Percentiles rank a stretch among this genome's conserved stretches.
These are phyloP conservation scores for Callimorpha dominula DNA, from an alignment of 2,888 invertebrate genomes.

Conservation along the genomic window DNA sequence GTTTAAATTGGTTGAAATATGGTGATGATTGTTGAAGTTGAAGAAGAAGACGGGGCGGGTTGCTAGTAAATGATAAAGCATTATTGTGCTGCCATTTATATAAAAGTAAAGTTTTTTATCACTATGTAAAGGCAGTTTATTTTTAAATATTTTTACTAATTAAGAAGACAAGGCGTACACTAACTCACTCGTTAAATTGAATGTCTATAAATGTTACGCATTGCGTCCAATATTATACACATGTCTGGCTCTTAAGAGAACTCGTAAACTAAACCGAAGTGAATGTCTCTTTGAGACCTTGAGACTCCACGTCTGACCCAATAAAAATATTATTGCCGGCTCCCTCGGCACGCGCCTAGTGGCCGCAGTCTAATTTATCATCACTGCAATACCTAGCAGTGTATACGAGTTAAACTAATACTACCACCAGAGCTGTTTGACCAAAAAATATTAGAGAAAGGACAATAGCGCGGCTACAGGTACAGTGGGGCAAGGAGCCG, in stretches of 20 bases:
- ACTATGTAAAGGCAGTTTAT: not conserved
- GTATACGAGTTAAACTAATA: slow-evolving; percentile 33
- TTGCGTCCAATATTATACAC: slow-evolving; percentile 63
- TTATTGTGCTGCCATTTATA: not conserved
- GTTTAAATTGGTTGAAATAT: too few species aligned
- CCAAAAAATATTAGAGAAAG: slow-evolving; percentile 56
- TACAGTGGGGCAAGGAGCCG: slow-evolving; percentile 45
- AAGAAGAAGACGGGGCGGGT: too few species aligned
- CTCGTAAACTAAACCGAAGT: slow-evolving; percentile 62
- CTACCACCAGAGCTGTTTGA: slow-evolving; percentile 45
- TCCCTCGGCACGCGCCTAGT: slow-evolving; percentile 21
- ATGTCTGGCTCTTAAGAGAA: slow-evolving; percentile 55
- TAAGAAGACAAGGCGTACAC: not conserved
- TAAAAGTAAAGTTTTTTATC: not conserved
- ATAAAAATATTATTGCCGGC: slow-evolving; percentile 45
- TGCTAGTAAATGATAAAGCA: not conserved
- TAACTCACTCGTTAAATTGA: slow-evolving; percentile 21
- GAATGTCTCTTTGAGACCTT: slow-evolving; percentile 60
- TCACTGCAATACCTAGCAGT: slow-evolving; percentile 37
- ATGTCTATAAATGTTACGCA: slow-evolving; percentile 61
- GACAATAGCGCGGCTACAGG: slow-evolving; percentile 53
- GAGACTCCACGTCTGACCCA: slow-evolving; percentile 52
- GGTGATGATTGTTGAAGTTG: not conserved
- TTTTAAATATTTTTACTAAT: not conserved
- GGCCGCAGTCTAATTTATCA: slow-evolving; percentile 32